Percentiles rank a stretch among this genome's conserved stretches.
phyloP scores from a whole-genome alignment of 2,797 vertebrate genomes.

The Xenops minutus region DNA sequence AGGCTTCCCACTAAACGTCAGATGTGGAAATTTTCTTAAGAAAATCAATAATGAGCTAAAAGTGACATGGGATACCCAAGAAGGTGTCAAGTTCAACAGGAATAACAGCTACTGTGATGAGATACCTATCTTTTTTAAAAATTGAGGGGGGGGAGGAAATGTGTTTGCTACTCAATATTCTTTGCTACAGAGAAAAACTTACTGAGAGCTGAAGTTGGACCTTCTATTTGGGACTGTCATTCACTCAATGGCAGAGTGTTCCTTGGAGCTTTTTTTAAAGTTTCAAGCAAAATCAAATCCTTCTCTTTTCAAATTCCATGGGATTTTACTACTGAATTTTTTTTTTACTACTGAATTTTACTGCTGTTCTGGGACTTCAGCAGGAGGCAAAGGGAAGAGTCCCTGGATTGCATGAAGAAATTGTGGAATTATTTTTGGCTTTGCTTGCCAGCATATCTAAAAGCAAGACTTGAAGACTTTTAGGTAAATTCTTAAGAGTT shows the following conservation, averaged over 20 bases:
- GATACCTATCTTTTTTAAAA: not conserved
- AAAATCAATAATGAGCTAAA: not conserved
- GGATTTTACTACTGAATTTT: not conserved
- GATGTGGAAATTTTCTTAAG: not conserved
- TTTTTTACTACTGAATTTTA: not conserved
- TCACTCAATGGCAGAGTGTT: not conserved
- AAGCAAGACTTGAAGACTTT: not conserved
- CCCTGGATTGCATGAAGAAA: not conserved
- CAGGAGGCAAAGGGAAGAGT: not conserved
- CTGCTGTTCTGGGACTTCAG: not conserved
- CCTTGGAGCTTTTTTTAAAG: not conserved
- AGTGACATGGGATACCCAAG: not conserved
- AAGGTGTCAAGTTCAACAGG: not conserved
- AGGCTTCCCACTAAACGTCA: not conserved
- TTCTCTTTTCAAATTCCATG: not conserved
- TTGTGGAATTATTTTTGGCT: not conserved
- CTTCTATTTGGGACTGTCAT: not conserved
- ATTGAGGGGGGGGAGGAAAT: rapidly evolving
- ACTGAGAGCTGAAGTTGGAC: not conserved
- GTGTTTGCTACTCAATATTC: not conserved
- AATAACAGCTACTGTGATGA: not conserved
- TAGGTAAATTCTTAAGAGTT: not conserved
- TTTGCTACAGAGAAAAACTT: not conserved
- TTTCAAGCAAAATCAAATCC: not conserved
- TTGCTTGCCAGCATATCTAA: not conserved